phyloP scores from a whole-genome alignment of 2,888 invertebrate species.

The Timandra comae region DNA sequence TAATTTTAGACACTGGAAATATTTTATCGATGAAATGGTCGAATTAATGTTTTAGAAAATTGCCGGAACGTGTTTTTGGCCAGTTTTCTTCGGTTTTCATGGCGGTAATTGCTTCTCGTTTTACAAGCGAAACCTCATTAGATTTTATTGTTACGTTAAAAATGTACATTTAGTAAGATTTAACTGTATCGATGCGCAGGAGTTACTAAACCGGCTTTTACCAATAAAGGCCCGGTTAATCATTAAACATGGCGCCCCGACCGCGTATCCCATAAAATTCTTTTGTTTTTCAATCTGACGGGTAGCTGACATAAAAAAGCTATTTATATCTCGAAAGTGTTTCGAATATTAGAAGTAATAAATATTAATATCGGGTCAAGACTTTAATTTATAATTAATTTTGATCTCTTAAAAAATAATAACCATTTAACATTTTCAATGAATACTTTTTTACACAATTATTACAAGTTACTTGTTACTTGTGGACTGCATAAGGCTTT shows the following conservation, averaged over 20 bases:
- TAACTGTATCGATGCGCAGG: too few relatives aligned
- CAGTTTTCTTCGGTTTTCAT: slow-evolving; percentile 11
- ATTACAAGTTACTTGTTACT: too few relatives aligned
- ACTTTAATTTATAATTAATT: slow-evolving; percentile 64
- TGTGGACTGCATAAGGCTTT: too few relatives aligned
- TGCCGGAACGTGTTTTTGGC: slow-evolving; percentile 23
- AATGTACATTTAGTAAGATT: too few relatives aligned
- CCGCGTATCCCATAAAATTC: slow-evolving; percentile 42
- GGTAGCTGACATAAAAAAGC: slow-evolving; percentile 59
- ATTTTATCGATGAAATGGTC: slow-evolving; percentile 22
- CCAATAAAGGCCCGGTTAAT: slow-evolving; percentile 35
- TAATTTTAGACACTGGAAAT: slow-evolving; percentile 29
- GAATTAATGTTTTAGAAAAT: slow-evolving; percentile 24
- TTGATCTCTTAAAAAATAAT: too few relatives aligned
- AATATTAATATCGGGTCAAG: slow-evolving; percentile 63
- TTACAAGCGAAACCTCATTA: too few relatives aligned
- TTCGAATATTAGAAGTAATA: slow-evolving; percentile 54
- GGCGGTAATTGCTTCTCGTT: slow-evolving; percentile 19
- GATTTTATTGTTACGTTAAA: too few relatives aligned
- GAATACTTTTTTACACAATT: too few relatives aligned
- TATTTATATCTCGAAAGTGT: slow-evolving; percentile 68
- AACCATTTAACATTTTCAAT: too few relatives aligned
- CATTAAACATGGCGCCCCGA: slow-evolving; percentile 38
- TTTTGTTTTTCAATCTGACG: slow-evolving; percentile 61
- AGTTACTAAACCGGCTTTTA: slow-evolving; percentile 30